These are phyloP conservation scores for Neofelis nebulosa DNA, from an alignment of 2,113 vertebrate species.

Conservation along the genomic window DNA sequence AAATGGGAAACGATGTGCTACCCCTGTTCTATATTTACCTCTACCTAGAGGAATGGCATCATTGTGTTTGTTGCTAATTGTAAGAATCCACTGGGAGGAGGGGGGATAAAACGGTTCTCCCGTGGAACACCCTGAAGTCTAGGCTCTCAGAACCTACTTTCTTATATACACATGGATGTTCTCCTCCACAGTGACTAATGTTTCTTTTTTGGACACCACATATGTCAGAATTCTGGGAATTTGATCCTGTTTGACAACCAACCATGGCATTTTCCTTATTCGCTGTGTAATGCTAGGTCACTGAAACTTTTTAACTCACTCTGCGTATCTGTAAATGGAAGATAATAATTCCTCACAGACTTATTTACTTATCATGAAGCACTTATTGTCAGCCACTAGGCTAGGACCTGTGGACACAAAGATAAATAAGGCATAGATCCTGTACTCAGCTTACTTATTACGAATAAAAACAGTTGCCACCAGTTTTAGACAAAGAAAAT, in stretches of 20 bases:
- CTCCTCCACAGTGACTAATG: neutral
- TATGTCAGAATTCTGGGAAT: neutral
- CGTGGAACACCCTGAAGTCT: neutral
- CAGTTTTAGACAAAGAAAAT: constrained; percentile 2
- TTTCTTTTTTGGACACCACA: neutral
- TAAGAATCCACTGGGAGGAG: neutral
- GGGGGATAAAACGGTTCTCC: neutral
- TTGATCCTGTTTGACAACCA: neutral
- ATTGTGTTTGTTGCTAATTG: neutral
- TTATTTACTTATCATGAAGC: neutral
- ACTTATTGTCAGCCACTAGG: neutral
- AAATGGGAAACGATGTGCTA: neutral
- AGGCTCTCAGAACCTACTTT: neutral
- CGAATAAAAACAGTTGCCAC: neutral
- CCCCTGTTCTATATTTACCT: neutral
- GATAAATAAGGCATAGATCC: neutral
- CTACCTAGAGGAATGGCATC: neutral
- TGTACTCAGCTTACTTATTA: neutral
- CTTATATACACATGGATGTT: neutral
- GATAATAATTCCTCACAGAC: neutral
- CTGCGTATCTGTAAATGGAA: neutral
- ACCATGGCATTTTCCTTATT: neutral
- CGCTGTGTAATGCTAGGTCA: neutral
- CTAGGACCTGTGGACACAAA: neutral
- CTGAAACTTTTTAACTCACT: neutral